A percentile compares a stretch with the other conserved stretches of the same genome.
Conservation (phyloP, 2,888 invertebrate species). For the Trachelus troglodyta region DNA sequence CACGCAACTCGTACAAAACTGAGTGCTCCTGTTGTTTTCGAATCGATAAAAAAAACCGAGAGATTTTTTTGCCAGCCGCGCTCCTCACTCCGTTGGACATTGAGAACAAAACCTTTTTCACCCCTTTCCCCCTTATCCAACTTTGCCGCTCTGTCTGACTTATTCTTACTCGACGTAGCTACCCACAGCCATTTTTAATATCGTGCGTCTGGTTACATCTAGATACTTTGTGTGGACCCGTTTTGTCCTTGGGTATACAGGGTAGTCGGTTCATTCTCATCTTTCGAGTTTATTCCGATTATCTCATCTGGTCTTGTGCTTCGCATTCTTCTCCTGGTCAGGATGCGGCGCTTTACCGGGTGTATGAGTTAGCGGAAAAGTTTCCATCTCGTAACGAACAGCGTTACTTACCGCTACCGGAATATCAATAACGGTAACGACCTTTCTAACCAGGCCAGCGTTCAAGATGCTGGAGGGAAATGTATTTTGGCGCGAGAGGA, state of each 20-base stretch:
- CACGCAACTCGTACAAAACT: constrained; percentile 3
- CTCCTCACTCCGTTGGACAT: not conserved
- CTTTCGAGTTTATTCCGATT: not conserved
- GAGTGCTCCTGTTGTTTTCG: constrained; percentile 27
- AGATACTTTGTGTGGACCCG: not conserved
- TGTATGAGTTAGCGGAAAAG: not conserved
- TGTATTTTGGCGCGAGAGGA: not conserved
- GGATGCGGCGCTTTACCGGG: not conserved
- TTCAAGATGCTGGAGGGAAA: not conserved
- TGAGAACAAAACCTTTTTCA: not conserved
- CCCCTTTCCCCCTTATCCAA: not conserved
- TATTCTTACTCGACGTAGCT: not conserved
- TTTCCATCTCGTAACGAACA: not conserved
- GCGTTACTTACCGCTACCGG: not conserved
- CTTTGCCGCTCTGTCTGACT: constrained; percentile 8
- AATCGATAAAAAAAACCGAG: constrained; percentile 31
- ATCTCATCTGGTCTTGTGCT: not conserved
- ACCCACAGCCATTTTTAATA: not conserved
- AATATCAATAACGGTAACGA: not conserved
- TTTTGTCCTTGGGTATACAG: not conserved
- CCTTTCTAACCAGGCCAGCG: not conserved
- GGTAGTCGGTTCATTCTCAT: not conserved
- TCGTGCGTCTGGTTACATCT: not conserved
- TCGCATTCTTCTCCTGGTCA: not conserved
- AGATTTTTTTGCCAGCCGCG: not conserved